Evolutionary conservation across 2,888 invertebrate genomes (phyloP), one percentile per base, ranked within the genome.

Genomic region (Tortrix viridana): DNA sequence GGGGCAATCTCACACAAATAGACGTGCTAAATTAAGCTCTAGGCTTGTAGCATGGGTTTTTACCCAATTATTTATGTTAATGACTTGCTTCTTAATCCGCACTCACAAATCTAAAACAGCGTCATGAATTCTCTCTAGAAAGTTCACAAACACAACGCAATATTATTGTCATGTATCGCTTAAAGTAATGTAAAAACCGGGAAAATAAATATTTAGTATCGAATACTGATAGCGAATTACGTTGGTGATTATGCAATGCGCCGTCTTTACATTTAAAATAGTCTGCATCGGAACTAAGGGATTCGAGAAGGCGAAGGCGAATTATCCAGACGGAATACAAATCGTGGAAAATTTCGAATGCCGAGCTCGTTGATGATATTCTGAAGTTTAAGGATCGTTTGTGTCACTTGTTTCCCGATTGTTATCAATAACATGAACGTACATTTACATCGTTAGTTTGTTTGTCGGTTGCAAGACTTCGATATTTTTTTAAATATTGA

Each of bases 191-290:
- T 82, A 86, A 83, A 87, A 81, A 74, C 50, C 70, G 79, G 71
- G 77, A 70, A 74, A 86, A 89, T 90, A 89, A 89, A 89, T 89
- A 88, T 90, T 88, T 87, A 86, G 79, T 85, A 84, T 76, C 75
- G 85, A 88, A 86, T 88, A 84, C 84, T 86, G 88, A 88, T 86
- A 86, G 82, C 76, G 86, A 86, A 88, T 88, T 88, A 88, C 83
- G 86, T 84, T 82, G 86, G 84, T 85, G 86, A 91, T 91, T 90
- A 89, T 90, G 89, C 89, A 89, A 89, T 84, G 83, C 83, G 81
- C 82, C 82, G 82, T 84, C 84, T 89, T 88, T 87, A 86, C 86
- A 89, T 91, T 88, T 88, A 86, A 87, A 90, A 87, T 86, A 87
- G 81, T 82, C 84, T 89, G 89, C 90, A 89, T 85, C 82, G 80